Evolutionary conservation across 2,888 invertebrate genomes (phyloP).

Genomic region (Aphodius granarius): DNA sequence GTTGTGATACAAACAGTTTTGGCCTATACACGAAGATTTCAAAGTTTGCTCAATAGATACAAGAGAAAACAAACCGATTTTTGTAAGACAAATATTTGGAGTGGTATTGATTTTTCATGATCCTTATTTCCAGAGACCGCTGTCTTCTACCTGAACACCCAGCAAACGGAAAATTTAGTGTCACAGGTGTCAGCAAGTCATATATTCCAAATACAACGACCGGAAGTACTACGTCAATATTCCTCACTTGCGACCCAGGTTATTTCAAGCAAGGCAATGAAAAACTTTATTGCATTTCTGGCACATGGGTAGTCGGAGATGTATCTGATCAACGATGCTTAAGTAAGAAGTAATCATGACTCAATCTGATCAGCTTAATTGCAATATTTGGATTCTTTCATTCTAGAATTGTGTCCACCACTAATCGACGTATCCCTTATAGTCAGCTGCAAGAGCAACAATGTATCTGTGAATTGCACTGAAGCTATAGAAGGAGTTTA

Average conservation of each 20-base stretch:
- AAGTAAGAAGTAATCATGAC: too few species aligned
- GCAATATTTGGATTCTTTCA: background rate
- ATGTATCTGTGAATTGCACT: background rate
- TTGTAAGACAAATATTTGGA: too few species aligned
- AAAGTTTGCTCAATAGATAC: conserved; percentile 35
- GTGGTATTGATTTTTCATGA: too few species aligned
- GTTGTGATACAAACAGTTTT: conserved; percentile 45
- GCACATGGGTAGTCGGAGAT: too few species aligned
- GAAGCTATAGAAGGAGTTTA: background rate
- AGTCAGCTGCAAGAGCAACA: background rate
- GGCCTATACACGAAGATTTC: conserved; percentile 49
- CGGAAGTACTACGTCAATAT: background rate
- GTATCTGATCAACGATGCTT: too few species aligned
- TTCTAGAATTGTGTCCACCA: conserved; percentile 2
- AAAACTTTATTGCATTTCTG: too few species aligned
- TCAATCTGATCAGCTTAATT: too few species aligned
- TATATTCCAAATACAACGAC: background rate
- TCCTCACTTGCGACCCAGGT: background rate
- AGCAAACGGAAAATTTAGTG: background rate
- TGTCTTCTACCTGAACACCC: conserved; percentile 1
- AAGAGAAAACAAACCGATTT: background rate
- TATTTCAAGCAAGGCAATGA: background rate
- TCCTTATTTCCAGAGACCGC: background rate
- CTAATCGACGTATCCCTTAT: background rate
- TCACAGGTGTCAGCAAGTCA: background rate